These are phyloP conservation scores for Monodelphis domestica DNA, from an alignment of 2,797 vertebrate species.

Conservation along the genomic window DNA sequence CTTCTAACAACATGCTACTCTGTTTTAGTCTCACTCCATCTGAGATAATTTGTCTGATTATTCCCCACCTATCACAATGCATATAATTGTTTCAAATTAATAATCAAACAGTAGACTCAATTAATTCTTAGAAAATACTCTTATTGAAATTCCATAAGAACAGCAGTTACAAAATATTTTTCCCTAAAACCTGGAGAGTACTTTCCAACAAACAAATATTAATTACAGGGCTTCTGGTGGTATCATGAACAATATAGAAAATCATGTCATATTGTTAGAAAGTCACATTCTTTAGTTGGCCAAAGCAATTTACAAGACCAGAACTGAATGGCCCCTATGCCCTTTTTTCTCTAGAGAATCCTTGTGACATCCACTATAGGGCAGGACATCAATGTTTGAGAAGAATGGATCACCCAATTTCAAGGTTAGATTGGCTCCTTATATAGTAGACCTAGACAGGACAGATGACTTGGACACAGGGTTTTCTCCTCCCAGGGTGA, in stretches of 20 bases:
- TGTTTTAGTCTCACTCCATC: not conserved
- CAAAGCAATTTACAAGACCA: not conserved
- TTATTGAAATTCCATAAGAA: not conserved
- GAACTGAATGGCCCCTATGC: not conserved
- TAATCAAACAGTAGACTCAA: not conserved
- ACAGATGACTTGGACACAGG: not conserved
- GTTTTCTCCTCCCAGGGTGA: not conserved
- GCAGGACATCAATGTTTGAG: not conserved
- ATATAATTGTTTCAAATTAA: not conserved
- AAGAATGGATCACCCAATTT: not conserved
- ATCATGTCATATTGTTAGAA: not conserved
- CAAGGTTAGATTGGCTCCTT: not conserved
- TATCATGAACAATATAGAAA: not conserved
- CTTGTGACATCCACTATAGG: not conserved
- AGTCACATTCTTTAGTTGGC: not conserved
- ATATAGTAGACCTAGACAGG: not conserved
- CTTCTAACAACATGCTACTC: fast-evolving
- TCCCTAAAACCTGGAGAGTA: not conserved
- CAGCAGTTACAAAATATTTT: not conserved
- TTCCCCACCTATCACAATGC: too few species aligned
- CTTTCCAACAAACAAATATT: not conserved
- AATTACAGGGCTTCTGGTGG: not conserved
- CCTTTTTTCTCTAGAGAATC: not conserved
- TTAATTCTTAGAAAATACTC: not conserved
- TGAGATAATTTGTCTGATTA: not conserved